Evolutionary conservation across 2,888 invertebrate species (phyloP).

Genomic region (Cheilosia pagana): DNA sequence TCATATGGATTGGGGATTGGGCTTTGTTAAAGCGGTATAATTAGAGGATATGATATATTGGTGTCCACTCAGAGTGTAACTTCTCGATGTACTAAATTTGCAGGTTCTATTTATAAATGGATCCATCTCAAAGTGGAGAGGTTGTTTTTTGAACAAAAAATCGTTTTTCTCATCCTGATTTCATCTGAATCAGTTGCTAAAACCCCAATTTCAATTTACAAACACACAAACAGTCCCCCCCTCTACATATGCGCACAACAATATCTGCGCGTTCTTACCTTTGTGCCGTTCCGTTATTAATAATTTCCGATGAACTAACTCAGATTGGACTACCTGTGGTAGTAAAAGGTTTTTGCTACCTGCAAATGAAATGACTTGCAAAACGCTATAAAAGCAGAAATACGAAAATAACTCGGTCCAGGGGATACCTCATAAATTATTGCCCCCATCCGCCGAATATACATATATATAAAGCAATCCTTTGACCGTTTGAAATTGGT

Average conservation of each 20-base stretch:
- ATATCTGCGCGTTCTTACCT: neutral
- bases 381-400: conserved; percentile 3
- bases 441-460: conserved; percentile 40
- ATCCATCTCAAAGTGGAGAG: too few species aligned
- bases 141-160: too few species aligned
- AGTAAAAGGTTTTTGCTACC: conserved; percentile 36
- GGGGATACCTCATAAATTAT: conserved; percentile 66
- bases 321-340: conserved; percentile 33
- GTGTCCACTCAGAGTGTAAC: too few species aligned
- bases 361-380: conserved; percentile 47
- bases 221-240: too few species aligned
- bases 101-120: too few species aligned
- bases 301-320: conserved; percentile 47
- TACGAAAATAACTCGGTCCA: conserved; percentile 13
- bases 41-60: too few species aligned
- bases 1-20: too few species aligned
- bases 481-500: conserved; percentile 53
- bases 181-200: neutral
- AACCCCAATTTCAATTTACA: neutral
- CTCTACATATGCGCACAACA: neutral
- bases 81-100: too few species aligned
- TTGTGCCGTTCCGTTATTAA: conserved; percentile 46
- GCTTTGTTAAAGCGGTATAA: too few species aligned
- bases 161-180: too few species aligned
- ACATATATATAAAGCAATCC: conserved; percentile 5